Evolutionary conservation across 2,888 invertebrate species (phyloP).

Genomic region (Cephus nigrinus): DNA sequence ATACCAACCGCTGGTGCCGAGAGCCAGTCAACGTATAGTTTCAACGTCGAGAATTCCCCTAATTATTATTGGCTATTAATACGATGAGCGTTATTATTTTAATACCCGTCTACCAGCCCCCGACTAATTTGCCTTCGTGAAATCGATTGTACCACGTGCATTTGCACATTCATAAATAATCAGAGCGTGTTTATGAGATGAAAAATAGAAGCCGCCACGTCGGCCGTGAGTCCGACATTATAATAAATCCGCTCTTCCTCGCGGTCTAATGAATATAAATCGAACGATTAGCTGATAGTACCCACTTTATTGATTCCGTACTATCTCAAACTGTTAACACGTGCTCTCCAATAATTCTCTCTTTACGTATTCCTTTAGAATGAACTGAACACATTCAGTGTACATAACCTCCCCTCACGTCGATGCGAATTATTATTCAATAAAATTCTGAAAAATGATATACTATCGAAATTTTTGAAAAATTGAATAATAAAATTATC

Average conservation of each 20-base stretch:
- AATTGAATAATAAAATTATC: too few species aligned
- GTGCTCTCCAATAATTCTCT: neutral
- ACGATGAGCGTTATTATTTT: conserved; percentile 62
- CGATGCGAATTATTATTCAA: neutral
- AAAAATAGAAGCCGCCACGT: conserved; percentile 41
- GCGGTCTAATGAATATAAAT: conserved; percentile 37
- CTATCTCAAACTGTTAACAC: neutral
- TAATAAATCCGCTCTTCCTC: conserved; percentile 48
- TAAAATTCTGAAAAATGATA: neutral
- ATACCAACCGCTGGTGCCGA: neutral
- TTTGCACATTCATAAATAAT: conserved; percentile 60
- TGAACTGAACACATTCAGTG: neutral
- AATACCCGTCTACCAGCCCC: conserved; percentile 51
- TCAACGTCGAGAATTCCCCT: conserved; percentile 57
- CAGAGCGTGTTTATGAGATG: conserved; percentile 51
- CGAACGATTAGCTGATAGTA: conserved; percentile 26
- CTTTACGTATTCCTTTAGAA: neutral
- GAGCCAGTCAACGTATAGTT: conserved; percentile 36
- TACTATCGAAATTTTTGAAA: neutral
- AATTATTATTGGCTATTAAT: conserved; percentile 62
- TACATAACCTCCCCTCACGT: neutral
- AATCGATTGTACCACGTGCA: conserved; percentile 59
- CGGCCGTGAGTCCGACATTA: conserved; percentile 28
- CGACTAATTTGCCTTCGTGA: conserved; percentile 57
- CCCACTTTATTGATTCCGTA: conserved; percentile 19